Evolutionary conservation across 2,797 vertebrate genomes (phyloP).

Genomic region (Psittacula echo): DNA sequence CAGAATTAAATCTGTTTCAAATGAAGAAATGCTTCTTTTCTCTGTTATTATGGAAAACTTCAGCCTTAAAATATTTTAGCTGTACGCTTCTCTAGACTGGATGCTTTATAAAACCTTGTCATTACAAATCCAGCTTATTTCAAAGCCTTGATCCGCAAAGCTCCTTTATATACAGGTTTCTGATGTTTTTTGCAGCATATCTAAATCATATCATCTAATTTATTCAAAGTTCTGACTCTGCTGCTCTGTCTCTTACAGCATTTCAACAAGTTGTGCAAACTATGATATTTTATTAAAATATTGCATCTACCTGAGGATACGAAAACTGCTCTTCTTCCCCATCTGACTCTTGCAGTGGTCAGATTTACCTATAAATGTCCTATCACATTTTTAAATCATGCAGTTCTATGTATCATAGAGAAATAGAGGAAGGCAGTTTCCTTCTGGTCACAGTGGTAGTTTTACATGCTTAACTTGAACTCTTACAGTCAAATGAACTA

Average conservation of each 20-base stretch:
- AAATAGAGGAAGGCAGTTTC: background rate
- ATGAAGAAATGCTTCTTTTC: background rate
- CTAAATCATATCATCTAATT: slow-evolving; percentile 52
- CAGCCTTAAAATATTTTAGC: slow-evolving; percentile 26
- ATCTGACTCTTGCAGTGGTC: background rate
- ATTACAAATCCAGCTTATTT: slow-evolving; percentile 70
- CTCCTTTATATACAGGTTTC: slow-evolving; percentile 55
- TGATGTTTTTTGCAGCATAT: slow-evolving; percentile 6
- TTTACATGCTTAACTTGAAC: slow-evolving; percentile 19
- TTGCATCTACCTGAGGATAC: background rate
- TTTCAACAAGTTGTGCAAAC: slow-evolving; percentile 48
- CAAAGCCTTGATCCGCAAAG: slow-evolving; percentile 49
- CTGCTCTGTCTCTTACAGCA: background rate
- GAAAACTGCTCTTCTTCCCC: background rate
- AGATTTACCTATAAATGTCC: slow-evolving; percentile 9
- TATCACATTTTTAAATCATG: slow-evolving; percentile 2
- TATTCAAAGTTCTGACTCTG: slow-evolving; percentile 41
- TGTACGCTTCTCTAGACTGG: background rate
- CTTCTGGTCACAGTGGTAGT: background rate
- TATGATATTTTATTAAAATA: slow-evolving; percentile 26
- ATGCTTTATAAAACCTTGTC: slow-evolving; percentile 59
- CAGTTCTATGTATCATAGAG: background rate
- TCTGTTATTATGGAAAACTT: slow-evolving; percentile 12
- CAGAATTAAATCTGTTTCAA: background rate
- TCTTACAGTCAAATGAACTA: background rate